Evolutionary conservation across 2,113 vertebrate genomes (phyloP), one percentile per base, ranked within the genome.

Genomic region (Xiphophorus couchianus): DNA sequence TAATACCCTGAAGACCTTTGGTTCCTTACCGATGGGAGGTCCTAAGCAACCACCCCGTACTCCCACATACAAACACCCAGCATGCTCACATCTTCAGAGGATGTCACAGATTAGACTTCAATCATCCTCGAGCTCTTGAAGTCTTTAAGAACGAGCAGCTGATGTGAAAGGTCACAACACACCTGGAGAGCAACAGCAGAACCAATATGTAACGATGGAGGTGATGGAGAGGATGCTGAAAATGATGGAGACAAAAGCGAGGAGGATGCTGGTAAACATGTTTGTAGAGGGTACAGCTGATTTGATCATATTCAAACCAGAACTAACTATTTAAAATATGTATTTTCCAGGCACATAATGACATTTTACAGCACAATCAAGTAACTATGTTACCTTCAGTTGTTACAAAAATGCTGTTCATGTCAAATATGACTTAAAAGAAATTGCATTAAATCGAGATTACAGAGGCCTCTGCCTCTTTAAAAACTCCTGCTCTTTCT

Each of bases 1-100:
- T 93, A 92, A 93, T 93, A 92, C 88, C 90, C 88, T 30, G 77
- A 92, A 86, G 90, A 91, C 92, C 92, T 93, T 93, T 93, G 90
- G 92, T 91, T 91, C 81, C 81, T 90, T 84, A 89, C 80, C 90
- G 61, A 62, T 86, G 78, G 92, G 92, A 83, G 90, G 89, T 88
- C 88, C 78, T 78, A 80, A 90, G 82, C 83, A 87, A 80, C 83
- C 39, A n/a, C 68, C 78, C 62, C 84, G 73, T 73, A 80, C 64
- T 35, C 48, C 62, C 74, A 79, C 84, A 81, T 28, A 78, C 48
- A 77, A 39, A 77, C 69, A 62, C 75, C 73, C 71, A 61, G 70
- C 74, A 66, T 54, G 68, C 78, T 76, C 79, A 81, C 81, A 87
- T 88, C 91, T 92, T 93, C 90, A 93, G 88, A 91, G 89, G 90